Conservation (phyloP, 1,140 invertebrate genomes). For the Choristoneura fumiferana region DNA sequence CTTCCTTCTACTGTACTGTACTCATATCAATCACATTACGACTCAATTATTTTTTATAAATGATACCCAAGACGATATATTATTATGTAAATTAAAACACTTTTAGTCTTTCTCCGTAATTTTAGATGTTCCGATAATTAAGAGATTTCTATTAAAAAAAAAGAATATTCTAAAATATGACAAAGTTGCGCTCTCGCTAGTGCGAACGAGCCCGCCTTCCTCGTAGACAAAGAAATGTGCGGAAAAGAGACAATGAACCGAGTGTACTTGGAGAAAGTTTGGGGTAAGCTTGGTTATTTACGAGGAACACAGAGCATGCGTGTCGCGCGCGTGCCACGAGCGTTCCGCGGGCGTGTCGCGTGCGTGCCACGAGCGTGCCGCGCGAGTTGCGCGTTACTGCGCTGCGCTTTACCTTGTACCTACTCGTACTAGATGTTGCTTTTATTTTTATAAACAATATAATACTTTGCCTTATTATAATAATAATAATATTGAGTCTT, state of each 20-base stretch:
- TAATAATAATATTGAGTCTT: conserved; percentile 17
- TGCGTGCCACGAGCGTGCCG: no score
- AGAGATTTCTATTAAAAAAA: conserved; percentile 9
- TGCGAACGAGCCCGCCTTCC: no score
- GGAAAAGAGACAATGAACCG: no score
- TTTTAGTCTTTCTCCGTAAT: conserved; percentile 16
- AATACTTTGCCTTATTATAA: conserved; percentile 18
- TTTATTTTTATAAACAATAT: conserved; percentile 13
- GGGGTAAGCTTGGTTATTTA: no score
- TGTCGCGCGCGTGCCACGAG: no score
- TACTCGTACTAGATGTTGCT: conserved; percentile 17
- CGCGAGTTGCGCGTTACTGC: background rate
- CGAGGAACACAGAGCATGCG: no score
- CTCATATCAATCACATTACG: conserved; percentile 11
- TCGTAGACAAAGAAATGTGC: no score
- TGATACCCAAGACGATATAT: background rate
- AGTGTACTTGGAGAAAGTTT: no score
- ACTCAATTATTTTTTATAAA: conserved; percentile 6
- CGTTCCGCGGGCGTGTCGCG: no score
- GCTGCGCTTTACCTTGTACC: conserved; percentile 4
- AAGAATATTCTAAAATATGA: no score
- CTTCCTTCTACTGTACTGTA: conserved; percentile 16
- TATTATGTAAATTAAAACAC: background rate
- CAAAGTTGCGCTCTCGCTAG: no score
- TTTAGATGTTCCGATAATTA: conserved; percentile 14